These are phyloP conservation scores for Hyposoter dolosus DNA, from an alignment of 2,888 invertebrate genomes.

Conservation along the genomic window DNA sequence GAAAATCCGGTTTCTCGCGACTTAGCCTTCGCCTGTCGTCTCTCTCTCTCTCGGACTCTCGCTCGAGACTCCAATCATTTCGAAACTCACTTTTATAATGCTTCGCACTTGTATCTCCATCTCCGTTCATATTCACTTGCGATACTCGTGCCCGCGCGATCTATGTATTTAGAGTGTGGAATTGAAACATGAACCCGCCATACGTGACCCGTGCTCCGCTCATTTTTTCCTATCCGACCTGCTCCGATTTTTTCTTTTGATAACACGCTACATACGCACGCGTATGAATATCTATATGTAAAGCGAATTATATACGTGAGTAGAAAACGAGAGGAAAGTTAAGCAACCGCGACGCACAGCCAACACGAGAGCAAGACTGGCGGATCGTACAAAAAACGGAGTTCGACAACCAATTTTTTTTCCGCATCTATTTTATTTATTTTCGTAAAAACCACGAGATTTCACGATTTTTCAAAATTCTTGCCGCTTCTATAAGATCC, in stretches of 20 bases:
- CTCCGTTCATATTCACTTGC: conserved; percentile 19
- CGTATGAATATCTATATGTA: not conserved
- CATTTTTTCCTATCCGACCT: conserved; percentile 24
- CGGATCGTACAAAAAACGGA: conserved; percentile 8
- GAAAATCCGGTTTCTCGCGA: conserved; percentile 66
- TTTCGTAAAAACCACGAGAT: too few species aligned
- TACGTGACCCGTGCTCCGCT: conserved; percentile 36
- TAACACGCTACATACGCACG: conserved; percentile 18
- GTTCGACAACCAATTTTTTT: not conserved
- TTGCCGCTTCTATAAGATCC: too few species aligned
- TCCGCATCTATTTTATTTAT: too few species aligned
- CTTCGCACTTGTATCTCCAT: conserved; percentile 22
- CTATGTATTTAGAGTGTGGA: not conserved
- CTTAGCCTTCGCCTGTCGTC: conserved; percentile 63
- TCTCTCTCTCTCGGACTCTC: conserved; percentile 45
- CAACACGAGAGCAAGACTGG: not conserved
- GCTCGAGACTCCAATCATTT: conserved; percentile 30
- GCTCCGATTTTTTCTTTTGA: conserved; percentile 46
- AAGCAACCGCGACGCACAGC: conserved; percentile 44
- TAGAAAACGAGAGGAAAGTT: conserved; percentile 51
- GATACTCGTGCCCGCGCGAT: not conserved
- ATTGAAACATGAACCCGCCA: conserved; percentile 56
- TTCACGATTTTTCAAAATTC: too few species aligned
- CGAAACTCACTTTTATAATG: conserved; percentile 50
- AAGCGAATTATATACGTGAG: not conserved